Evolutionary conservation across 2,113 vertebrate genomes (phyloP), one percentile per base, ranked within the genome.

Genomic region (Calidris pygmaea): DNA sequence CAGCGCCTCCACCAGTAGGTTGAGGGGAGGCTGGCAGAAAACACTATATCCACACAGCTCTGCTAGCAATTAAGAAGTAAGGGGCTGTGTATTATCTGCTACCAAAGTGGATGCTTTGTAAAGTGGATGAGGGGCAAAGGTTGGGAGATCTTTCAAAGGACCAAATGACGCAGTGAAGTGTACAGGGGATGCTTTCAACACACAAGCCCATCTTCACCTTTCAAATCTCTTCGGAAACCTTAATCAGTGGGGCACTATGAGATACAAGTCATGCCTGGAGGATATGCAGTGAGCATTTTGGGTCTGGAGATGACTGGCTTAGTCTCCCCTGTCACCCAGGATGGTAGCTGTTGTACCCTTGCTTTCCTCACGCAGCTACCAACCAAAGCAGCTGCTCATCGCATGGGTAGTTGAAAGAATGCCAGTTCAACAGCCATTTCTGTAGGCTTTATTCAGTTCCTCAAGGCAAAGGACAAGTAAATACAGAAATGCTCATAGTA

Each of bases 121-220:
- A n/a, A n/a, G 47, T 48, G 47, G 23, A 55, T 0, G 1, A 60
- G 26, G 32, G 32, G 35, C 32, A 77, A 73, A 55, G 45, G 27
- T 32, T 37, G 48, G 32, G 47, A 84, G 32, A 56, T n/a, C n/a
- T 29, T 62, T 43, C 53, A 34, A 16, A 77, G 59, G 34, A 26
- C 45, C 15, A 37, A 39, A 23, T 6, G n/a, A 39, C 8, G 32
- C 56, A 53, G 30, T 37, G 60, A 85, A 53, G 37, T 26, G 27
- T n/a, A n/a, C 0, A 0, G 29, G 26, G 5, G 37, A 66, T 0
- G 2, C 27, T 65, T 50, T 52, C 15, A 65, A 72, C 24, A 39
- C 23, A 27, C 20, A 18, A 77, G 20, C 43, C 27, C 32, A 77
- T n/a, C 35, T 37, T 65, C 13, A 71, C 11, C 27, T 52, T 58